Evolutionary conservation across 2,888 invertebrate species (phyloP).

Genomic region (Ophioninae sp.): DNA sequence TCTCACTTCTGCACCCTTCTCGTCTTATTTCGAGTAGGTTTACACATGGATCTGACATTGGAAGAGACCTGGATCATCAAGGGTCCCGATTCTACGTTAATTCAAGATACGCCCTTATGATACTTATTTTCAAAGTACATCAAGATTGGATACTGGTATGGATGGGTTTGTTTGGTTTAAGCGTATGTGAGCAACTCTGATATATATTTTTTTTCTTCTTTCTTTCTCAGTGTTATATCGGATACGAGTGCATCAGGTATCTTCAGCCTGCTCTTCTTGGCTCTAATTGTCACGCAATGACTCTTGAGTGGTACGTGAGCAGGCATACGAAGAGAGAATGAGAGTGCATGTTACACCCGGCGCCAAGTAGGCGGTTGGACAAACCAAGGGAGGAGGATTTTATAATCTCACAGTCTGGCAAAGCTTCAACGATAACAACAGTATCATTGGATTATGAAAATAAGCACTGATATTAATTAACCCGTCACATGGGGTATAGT

Average conservation of each 20-base stretch:
- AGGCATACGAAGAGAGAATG: constrained; percentile 48
- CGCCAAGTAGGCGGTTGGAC: constrained; percentile 48
- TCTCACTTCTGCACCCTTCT: constrained; percentile 44
- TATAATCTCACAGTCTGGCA: constrained; percentile 30
- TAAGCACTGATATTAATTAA: constrained; percentile 15
- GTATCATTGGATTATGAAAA: constrained; percentile 22
- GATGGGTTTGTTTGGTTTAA: not conserved
- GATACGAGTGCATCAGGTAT: constrained; percentile 49
- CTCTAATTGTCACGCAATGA: constrained; percentile 64
- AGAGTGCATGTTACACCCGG: constrained; percentile 12
- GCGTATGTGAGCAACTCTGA: constrained; percentile 22
- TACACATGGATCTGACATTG: not conserved
- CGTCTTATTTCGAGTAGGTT: constrained; percentile 47
- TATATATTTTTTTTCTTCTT: too few relatives aligned
- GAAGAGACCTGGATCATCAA: not conserved
- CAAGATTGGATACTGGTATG: constrained; percentile 9
- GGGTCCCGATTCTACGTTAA: too few relatives aligned
- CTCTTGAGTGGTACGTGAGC: constrained; percentile 61
- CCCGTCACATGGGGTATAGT: too few relatives aligned
- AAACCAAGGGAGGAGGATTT: constrained; percentile 22
- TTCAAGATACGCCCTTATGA: constrained; percentile 23
- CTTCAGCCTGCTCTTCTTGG: constrained; percentile 53
- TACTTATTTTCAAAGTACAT: not conserved
- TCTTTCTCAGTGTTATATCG: constrained; percentile 47
- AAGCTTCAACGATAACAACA: too few relatives aligned